Percentiles rank a stretch among this genome's conserved stretches.
Conservation (phyloP, 2,113 vertebrate species). For the Paralichthys olivaceus region DNA sequence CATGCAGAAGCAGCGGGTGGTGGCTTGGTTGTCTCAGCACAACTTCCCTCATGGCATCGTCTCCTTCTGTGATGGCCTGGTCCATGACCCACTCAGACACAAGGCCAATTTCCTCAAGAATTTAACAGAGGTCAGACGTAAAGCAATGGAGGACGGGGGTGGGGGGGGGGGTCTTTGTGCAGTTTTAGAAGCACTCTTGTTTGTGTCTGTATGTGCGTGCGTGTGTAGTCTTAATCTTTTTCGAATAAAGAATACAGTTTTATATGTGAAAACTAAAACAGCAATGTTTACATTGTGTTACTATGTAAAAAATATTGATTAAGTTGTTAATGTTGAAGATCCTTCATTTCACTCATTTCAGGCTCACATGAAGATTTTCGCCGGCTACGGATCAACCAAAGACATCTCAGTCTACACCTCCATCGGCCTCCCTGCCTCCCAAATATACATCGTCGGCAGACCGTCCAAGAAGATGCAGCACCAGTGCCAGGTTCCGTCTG, state of each 20-base stretch:
- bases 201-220: too few species aligned
- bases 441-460: slow-evolving; percentile 96
- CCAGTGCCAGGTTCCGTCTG: slow-evolving; percentile 91
- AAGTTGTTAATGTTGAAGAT: background rate
- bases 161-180: background rate
- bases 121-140: slow-evolving; percentile 86
- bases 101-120: slow-evolving; percentile 97
- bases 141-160: background rate
- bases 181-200: slow-evolving; percentile 6
- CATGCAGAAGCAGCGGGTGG: slow-evolving; percentile 99
- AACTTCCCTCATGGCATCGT: slow-evolving; percentile 98
- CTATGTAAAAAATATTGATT: background rate
- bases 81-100: slow-evolving; percentile 96
- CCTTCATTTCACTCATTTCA: slow-evolving; percentile 64
- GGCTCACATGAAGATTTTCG: slow-evolving; percentile 94
- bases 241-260: background rate
- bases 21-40: slow-evolving; percentile 98
- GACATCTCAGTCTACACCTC: slow-evolving; percentile 96
- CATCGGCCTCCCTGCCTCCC: slow-evolving; percentile 89
- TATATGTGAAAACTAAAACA: background rate
- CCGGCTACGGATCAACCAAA: slow-evolving; percentile 96
- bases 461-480: slow-evolving; percentile 96
- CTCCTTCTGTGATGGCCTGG: slow-evolving; percentile 96
- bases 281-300: background rate
- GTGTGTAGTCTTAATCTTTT: background rate